Evolutionary conservation across 2,888 invertebrate species (phyloP).

Genomic region (Hyles lineata): DNA sequence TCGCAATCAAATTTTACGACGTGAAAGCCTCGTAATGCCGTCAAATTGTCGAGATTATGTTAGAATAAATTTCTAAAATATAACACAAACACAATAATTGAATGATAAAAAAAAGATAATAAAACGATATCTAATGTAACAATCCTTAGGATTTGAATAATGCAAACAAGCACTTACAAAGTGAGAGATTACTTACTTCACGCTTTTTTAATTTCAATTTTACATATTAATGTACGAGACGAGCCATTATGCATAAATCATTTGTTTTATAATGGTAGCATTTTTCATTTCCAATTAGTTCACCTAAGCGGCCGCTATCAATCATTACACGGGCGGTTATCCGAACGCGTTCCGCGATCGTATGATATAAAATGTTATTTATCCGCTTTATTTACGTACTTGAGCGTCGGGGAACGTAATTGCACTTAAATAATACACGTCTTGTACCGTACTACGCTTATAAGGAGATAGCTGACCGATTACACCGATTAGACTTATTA

Average conservation of each 20-base stretch:
- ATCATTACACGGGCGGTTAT: constrained; percentile 35
- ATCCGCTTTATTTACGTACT: constrained; percentile 36
- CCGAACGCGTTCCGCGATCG: constrained; percentile 26
- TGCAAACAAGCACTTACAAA: constrained; percentile 25
- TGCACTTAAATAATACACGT: constrained; percentile 49
- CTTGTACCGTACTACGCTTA: constrained; percentile 43
- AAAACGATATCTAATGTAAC: not conserved
- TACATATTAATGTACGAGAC: constrained; percentile 28
- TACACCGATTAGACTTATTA: constrained; percentile 53
- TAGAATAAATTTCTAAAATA: not conserved
- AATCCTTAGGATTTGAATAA: constrained; percentile 19
- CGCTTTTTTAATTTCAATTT: constrained; percentile 29
- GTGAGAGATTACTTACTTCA: constrained; percentile 29
- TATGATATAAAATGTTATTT: constrained; percentile 30
- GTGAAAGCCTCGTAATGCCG: constrained; percentile 4
- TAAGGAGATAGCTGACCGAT: constrained; percentile 49
- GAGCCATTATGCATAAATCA: constrained; percentile 28
- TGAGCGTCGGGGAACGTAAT: constrained; percentile 40
- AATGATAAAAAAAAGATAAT: not conserved
- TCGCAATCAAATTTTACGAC: constrained; percentile 8
- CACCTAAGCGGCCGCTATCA: constrained; percentile 38
- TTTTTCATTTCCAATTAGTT: constrained; percentile 33
- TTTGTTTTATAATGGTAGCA: constrained; percentile 28
- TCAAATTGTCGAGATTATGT: not conserved
- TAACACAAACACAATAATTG: constrained; percentile 8